A percentile compares a stretch with the other conserved stretches of the same genome.
Evolutionary conservation across 2,888 invertebrate genomes (phyloP).

Genomic region (Drosophila monieri): DNA sequence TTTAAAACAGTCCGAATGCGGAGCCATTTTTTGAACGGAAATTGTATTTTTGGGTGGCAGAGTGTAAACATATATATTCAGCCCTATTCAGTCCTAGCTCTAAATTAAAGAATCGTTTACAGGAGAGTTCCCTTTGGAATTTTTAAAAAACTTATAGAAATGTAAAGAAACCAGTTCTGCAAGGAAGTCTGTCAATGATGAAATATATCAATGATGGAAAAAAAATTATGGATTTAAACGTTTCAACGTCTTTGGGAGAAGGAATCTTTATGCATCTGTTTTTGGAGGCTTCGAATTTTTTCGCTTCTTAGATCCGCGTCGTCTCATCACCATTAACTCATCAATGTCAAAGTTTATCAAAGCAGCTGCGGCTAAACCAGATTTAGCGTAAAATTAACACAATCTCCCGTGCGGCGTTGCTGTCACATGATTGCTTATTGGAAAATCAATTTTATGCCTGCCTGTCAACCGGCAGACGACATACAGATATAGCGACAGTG

Average conservation of each 20-base stretch:
- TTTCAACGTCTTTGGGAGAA: too few species aligned
- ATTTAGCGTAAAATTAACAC: slow-evolving; percentile 79
- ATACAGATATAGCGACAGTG: slow-evolving; percentile 19
- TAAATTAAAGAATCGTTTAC: slow-evolving; percentile 51
- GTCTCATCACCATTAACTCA: slow-evolving; percentile 79
- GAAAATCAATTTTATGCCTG: slow-evolving; percentile 72
- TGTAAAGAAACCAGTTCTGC: neutral
- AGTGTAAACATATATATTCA: slow-evolving; percentile 35
- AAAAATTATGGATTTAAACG: too few species aligned
- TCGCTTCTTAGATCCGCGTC: slow-evolving; percentile 21
- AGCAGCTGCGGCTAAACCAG: slow-evolving; percentile 65
- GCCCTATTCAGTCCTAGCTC: neutral
- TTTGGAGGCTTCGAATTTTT: slow-evolving; percentile 15
- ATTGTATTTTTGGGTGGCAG: slow-evolving; percentile 75
- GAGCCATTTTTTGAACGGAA: slow-evolving; percentile 75
- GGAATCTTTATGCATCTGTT: slow-evolving; percentile 51
- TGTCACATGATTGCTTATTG: slow-evolving; percentile 53
- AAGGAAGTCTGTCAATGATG: neutral
- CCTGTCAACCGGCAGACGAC: slow-evolving; percentile 51
- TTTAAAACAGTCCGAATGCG: slow-evolving; percentile 76
- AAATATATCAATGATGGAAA: neutral
- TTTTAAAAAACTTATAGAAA: neutral
- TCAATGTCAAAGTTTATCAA: slow-evolving; percentile 79
- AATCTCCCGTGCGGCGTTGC: slow-evolving; percentile 62
- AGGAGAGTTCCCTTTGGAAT: slow-evolving; percentile 6